A percentile compares a stretch with the other conserved stretches of the same genome.
Evolutionary conservation across 2,113 vertebrate species (phyloP).

Genomic region (Gopherus evgoodei): DNA sequence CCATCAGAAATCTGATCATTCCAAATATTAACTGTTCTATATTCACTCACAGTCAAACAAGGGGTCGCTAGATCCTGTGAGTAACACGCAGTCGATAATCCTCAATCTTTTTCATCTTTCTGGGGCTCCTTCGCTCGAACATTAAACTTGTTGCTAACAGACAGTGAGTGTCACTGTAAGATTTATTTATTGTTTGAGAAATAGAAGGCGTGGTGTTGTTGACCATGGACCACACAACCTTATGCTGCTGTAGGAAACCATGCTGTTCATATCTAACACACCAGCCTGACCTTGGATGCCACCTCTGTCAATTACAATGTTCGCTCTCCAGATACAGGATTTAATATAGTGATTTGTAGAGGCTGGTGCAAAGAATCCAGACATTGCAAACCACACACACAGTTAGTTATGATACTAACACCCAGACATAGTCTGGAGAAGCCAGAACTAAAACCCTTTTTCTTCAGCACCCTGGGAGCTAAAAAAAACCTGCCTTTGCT

Average conservation of each 20-base stretch:
- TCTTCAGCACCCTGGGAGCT: neutral
- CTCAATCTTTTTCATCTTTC: too few relatives aligned
- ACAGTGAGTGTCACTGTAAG: too few relatives aligned
- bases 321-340: neutral
- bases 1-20: neutral
- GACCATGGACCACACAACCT: too few relatives aligned
- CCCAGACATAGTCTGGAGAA: neutral
- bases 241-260: neutral
- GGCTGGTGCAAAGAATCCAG: neutral
- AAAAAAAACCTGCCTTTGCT: neutral
- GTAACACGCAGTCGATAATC: too few relatives aligned
- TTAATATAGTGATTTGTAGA: neutral
- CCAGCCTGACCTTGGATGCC: neutral
- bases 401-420: neutral
- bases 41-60: neutral
- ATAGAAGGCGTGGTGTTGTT: neutral
- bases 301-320: neutral
- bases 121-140: neutral
- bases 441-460: neutral
- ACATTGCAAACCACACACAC: rapidly evolving
- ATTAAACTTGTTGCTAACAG: neutral
- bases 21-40: neutral
- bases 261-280: neutral
- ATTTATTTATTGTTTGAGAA: neutral
- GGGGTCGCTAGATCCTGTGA: too few relatives aligned